These are phyloP conservation scores for Pao palembangensis DNA, from an alignment of 2,113 vertebrate genomes.

Conservation along the genomic window DNA sequence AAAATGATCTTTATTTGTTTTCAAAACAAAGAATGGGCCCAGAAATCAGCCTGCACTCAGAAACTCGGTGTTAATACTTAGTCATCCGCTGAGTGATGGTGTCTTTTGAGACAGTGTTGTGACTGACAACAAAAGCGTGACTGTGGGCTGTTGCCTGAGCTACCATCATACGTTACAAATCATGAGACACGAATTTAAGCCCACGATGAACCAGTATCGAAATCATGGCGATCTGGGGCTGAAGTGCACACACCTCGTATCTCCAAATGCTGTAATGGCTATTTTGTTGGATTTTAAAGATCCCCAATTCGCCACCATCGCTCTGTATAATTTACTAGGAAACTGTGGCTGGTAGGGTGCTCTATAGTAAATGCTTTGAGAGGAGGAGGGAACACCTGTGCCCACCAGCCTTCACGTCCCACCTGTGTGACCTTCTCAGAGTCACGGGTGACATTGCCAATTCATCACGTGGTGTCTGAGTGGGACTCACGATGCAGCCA, in stretches of 20 bases:
- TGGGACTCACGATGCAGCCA: not conserved
- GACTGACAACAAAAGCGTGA: constrained; percentile 51
- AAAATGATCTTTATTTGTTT: not conserved
- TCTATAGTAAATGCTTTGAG: no score
- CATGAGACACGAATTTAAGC: constrained; percentile 11
- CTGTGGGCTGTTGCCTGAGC: constrained; percentile 48
- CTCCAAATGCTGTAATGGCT: no score
- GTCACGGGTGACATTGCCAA: constrained; percentile 58
- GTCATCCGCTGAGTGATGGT: not conserved
- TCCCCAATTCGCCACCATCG: not conserved
- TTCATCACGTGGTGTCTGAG: constrained; percentile 21
- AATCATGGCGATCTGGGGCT: no score
- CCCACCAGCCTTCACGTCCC: constrained; percentile 9
- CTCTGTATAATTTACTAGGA: no score
- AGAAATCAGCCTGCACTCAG: not conserved
- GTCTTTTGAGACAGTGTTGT: constrained; percentile 30
- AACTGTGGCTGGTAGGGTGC: no score
- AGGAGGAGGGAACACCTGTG: constrained; percentile 41
- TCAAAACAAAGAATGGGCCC: constrained; percentile 4
- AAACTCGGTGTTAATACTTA: not conserved
- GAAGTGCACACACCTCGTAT: no score
- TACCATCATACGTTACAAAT: not conserved
- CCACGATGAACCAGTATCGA: no score
- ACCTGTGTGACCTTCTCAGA: constrained; percentile 68
- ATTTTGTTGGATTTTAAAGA: not conserved